Conservation (phyloP, 2,113 vertebrate species). For the Pachyramphus minor region DNA sequence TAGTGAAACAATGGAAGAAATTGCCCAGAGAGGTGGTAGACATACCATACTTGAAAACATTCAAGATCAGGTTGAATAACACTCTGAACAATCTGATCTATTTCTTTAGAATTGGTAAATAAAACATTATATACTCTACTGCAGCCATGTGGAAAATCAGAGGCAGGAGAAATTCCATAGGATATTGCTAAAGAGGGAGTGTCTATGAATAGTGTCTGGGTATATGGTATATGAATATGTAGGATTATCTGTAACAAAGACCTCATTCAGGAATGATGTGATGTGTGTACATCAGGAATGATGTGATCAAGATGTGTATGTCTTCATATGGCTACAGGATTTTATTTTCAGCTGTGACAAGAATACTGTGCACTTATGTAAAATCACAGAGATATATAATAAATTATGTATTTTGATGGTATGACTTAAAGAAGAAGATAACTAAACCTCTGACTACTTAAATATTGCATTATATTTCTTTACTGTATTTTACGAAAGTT, state of each 20-base stretch:
- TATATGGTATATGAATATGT: background rate
- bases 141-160: background rate
- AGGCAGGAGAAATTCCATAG: background rate
- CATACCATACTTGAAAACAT: background rate
- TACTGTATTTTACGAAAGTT: background rate
- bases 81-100: background rate
- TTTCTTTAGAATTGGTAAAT: background rate
- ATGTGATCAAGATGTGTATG: no score
- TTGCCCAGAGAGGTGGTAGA: background rate
- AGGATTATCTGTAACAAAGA: background rate
- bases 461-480: background rate
- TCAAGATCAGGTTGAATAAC: accelerated
- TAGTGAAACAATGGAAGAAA: background rate
- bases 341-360: background rate
- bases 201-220: accelerated
- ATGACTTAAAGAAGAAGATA: background rate
- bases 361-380: background rate
- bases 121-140: background rate
- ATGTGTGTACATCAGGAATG: background rate
- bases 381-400: background rate
- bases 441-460: background rate
- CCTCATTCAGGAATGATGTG: background rate
- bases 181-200: background rate
- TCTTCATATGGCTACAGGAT: background rate
- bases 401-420: background rate